Evolutionary conservation across 2,113 vertebrate species (phyloP), one percentile per base, ranked within the genome.

Genomic region (Sturnira hondurensis): DNA sequence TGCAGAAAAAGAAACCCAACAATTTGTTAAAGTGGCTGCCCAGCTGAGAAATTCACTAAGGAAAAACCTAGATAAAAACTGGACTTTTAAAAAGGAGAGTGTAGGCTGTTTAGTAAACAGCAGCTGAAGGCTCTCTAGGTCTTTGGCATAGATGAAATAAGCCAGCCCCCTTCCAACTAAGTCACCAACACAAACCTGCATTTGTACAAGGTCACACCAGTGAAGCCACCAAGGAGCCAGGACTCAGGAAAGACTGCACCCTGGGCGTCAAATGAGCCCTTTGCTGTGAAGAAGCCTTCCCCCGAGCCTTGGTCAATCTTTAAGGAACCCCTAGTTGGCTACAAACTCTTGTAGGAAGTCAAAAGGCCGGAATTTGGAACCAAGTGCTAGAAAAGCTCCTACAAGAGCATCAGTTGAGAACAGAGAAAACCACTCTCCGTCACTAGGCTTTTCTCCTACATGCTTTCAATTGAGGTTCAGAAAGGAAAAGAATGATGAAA

Each of bases 21-120:
- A 33, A 50, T n/a, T 56, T 87, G 50, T 31, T 93, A 36, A 91
- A 74, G 68, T 58, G 47, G 61, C 65, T 91, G 68, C 41, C 65
- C 36, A 31, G 16, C 24, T 73, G 38, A 77, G 71, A 95, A 94
- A 82, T n/a, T 92, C 50, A 70, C 26, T 33, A 45, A 61, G 38
- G 47, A 38, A 63, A 91, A 81, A 84, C 4, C 12, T 28, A 26
- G 24, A 31, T 28, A 73, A 3, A 50, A 90, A 58, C 17, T 56
- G 12, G 13, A 76, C 58, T 80, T 56, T 56, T 6, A 67, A 86
- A 50, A 90, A 90, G 31, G 52, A 76, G 54, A 54, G 33, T 9
- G 4, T 20, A 56, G 28, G 14, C 45, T 96, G 63, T 78, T 73
- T 93, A 91, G 92, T 58, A 91, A 94, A 96, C 6, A 58, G 77